Conservation (phyloP, 2,113 vertebrate genomes). For the Sakesphorus luctuosus region DNA sequence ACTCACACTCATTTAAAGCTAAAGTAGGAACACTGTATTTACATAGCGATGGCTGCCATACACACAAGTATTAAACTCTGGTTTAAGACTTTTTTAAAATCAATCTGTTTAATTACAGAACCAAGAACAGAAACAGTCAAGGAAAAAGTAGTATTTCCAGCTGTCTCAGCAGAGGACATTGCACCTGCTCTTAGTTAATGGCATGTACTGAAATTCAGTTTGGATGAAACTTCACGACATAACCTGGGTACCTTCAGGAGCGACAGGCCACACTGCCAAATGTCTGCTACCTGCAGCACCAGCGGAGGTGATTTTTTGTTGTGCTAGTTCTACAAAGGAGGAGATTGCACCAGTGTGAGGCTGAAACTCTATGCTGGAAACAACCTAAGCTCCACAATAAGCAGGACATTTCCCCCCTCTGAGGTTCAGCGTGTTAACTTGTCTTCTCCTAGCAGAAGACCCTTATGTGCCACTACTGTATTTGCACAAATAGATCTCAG, state of each 20-base stretch:
- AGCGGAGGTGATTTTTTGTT: background rate
- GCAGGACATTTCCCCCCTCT: background rate
- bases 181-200: background rate
- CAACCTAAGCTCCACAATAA: background rate
- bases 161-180: background rate
- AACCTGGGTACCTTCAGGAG: background rate
- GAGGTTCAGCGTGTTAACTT: fast-evolving
- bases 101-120: background rate
- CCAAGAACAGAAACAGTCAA: background rate
- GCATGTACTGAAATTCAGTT: background rate
- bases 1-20: background rate
- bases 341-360: background rate
- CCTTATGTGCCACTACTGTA: background rate
- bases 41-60: background rate
- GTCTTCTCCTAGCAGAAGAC: background rate
- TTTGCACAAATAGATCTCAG: background rate
- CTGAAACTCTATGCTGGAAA: background rate
- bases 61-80: background rate
- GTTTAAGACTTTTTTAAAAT: background rate
- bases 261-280: background rate
- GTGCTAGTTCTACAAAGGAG: background rate
- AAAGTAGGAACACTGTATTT: background rate
- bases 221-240: background rate
- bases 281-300: background rate
- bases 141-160: background rate